Evolutionary conservation across 2,113 vertebrate genomes (phyloP).

Genomic region (Thomomys bottae): DNA sequence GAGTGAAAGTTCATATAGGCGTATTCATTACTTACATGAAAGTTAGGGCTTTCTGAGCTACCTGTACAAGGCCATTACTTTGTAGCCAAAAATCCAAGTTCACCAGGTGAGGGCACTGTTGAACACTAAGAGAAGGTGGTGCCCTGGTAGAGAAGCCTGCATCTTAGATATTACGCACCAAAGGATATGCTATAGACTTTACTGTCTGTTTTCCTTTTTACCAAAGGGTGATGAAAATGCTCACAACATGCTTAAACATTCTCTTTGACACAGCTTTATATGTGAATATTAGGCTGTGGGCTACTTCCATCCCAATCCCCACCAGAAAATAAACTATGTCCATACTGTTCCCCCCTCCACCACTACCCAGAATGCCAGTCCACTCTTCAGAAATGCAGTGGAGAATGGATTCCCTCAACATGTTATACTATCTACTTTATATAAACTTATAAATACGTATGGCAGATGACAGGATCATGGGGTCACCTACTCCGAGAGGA

Average conservation of each 20-base stretch:
- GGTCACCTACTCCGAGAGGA: neutral
- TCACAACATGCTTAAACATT: neutral
- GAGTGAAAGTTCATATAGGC: constrained; percentile 71
- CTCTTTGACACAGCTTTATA: neutral
- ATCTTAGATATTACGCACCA: neutral
- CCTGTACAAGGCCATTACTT: neutral
- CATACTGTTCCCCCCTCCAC: too few species aligned
- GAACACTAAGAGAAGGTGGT: neutral
- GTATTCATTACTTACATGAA: neutral
- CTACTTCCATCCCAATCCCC: neutral
- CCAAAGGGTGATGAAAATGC: constrained; percentile 7
- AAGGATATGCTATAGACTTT: neutral
- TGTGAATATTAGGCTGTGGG: neutral
- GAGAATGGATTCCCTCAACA: constrained; percentile 20
- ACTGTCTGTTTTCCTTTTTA: neutral
- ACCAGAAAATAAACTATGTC: constrained; percentile 10
- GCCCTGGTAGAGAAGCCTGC: neutral
- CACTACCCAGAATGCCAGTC: constrained; percentile 6
- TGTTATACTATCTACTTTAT: neutral
- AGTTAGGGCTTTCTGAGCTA: neutral
- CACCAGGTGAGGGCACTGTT: neutral
- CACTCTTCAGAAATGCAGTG: constrained; percentile 5
- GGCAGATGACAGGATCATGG: neutral
- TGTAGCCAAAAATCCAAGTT: neutral
- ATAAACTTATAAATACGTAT: neutral